Percentiles rank a stretch among this genome's conserved stretches.
These are phyloP conservation scores for Heliconius erato DNA, from an alignment of 2,888 invertebrate genomes.

Conservation along the genomic window DNA sequence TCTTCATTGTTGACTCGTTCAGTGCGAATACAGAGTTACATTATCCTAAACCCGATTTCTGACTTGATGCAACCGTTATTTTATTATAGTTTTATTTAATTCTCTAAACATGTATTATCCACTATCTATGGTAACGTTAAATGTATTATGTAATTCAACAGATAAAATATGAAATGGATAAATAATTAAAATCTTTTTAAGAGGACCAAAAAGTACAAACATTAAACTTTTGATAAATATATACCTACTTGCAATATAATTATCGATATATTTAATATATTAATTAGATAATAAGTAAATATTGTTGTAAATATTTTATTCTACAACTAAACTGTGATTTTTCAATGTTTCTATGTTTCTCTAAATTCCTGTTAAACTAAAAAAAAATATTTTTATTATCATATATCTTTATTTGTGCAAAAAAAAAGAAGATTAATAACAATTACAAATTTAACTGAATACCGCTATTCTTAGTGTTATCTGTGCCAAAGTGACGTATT, in stretches of 20 bases:
- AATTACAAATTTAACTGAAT: constrained; percentile 7
- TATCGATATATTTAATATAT: neutral
- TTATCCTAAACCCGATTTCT: constrained; percentile 56
- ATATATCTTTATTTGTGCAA: neutral
- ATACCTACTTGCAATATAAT: neutral
- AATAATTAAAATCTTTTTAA: neutral
- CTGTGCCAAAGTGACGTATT: constrained; percentile 43
- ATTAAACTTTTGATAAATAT: too few species aligned
- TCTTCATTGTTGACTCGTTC: constrained; percentile 69
- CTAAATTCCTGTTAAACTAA: neutral
- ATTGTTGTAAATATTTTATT: neutral
- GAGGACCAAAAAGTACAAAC: too few species aligned
- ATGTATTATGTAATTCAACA: neutral
- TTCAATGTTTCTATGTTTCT: neutral
- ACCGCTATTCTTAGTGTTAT: constrained; percentile 20
- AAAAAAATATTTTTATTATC: too few species aligned
- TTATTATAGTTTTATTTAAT: constrained; percentile 16
- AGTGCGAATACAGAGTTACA: constrained; percentile 63
- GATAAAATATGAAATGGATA: neutral
- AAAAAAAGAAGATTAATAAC: neutral
- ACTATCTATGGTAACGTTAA: neutral
- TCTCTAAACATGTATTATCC: neutral
- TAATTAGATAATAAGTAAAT: neutral
- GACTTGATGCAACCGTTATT: constrained; percentile 32
- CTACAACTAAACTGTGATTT: too few species aligned